Evolutionary conservation across 2,113 vertebrate genomes (phyloP).

Genomic region (Notechis scutatus): DNA sequence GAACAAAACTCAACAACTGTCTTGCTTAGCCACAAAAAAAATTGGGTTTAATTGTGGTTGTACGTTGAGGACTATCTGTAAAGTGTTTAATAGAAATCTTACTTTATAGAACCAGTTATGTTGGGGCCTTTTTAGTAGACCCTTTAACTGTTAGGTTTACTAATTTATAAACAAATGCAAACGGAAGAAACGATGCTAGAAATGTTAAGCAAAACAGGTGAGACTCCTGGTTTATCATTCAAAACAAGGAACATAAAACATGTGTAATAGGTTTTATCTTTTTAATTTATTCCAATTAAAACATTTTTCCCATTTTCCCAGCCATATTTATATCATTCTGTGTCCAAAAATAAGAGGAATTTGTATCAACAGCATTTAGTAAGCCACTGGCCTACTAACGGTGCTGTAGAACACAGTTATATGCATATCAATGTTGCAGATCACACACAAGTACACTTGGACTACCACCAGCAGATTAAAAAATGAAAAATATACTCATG

Average conservation of each 20-base stretch:
- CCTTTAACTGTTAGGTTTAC: not conserved
- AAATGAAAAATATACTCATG: conserved; percentile 5
- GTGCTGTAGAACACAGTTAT: not conserved
- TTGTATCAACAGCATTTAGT: conserved; percentile 24
- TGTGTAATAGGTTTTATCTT: not conserved
- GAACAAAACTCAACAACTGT: not conserved
- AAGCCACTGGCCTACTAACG: conserved; percentile 8
- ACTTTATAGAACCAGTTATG: not conserved
- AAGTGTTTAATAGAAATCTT: not conserved
- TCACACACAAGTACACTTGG: conserved; percentile 16
- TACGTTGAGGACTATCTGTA: not conserved
- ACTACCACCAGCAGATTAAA: conserved; percentile 37
- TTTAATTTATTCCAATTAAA: conserved; percentile 53
- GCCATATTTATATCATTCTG: conserved; percentile 18
- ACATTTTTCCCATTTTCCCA: conserved; percentile 27
- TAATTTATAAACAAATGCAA: not conserved
- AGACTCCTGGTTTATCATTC: not conserved
- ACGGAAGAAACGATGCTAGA: not conserved
- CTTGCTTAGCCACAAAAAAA: not conserved
- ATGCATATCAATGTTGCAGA: not conserved
- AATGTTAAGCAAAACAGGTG: not conserved
- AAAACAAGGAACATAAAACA: not conserved
- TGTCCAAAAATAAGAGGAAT: conserved; percentile 25
- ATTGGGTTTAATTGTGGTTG: not conserved
- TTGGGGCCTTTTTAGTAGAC: not conserved